These are phyloP conservation scores for Dicranocentrus wangi DNA, from an alignment of 2,888 invertebrate genomes.

Conservation along the genomic window DNA sequence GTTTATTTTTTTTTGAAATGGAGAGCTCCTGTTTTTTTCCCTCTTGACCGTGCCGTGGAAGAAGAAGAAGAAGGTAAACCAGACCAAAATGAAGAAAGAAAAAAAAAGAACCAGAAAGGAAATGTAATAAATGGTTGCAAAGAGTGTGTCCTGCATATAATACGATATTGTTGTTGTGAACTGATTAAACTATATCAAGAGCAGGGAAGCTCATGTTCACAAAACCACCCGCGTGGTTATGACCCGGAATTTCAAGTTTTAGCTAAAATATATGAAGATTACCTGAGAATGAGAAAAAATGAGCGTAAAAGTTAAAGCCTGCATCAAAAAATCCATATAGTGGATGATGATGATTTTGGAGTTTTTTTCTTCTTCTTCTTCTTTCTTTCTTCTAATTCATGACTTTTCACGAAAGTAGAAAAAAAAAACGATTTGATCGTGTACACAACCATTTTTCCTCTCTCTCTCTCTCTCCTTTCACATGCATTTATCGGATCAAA, in stretches of 20 bases:
- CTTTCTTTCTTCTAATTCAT: conserved; percentile 22
- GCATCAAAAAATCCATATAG: neutral
- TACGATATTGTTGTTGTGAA: too few relatives aligned
- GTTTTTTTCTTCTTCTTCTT: neutral
- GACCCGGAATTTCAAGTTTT: conserved; percentile 73
- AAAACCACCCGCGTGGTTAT: conserved; percentile 72
- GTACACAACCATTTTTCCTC: neutral
- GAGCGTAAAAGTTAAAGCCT: conserved; percentile 28
- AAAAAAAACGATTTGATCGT: conserved; percentile 36
- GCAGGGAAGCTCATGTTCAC: conserved; percentile 12
- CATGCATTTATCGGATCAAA: conserved; percentile 4
- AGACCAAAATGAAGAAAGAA: neutral
- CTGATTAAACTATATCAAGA: conserved; percentile 49
- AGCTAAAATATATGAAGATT: conserved; percentile 70
- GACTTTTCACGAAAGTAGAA: neutral
- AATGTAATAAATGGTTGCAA: conserved; percentile 30
- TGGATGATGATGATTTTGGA: too few relatives aligned
- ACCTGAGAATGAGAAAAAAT: conserved; percentile 35
- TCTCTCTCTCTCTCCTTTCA: neutral
- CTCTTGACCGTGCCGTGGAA: too few relatives aligned
- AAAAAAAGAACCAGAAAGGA: conserved; percentile 27
- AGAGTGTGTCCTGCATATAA: conserved; percentile 30
- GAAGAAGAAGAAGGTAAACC: neutral
- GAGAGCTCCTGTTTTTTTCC: neutral
- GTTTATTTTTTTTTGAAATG: conserved; percentile 8